Conservation (phyloP, 2,888 invertebrate species). For the Hermaeophaga mercurialis region DNA sequence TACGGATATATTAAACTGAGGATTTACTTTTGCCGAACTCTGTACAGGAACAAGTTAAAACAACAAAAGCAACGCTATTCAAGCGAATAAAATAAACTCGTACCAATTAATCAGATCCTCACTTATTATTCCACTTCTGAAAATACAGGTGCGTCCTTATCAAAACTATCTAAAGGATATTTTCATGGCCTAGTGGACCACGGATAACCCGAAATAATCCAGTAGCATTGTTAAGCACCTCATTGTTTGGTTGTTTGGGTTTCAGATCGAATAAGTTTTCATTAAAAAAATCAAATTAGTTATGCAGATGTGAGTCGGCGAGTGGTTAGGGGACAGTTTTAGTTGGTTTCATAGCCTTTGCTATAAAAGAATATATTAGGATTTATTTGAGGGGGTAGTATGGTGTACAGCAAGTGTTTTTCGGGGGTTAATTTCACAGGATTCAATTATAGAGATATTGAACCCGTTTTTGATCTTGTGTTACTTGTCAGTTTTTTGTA, state of each 20-base stretch:
- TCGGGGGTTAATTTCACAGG: slow-evolving; percentile 12
- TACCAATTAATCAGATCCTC: neutral
- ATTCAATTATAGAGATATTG: too few species aligned
- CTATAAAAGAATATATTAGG: slow-evolving; percentile 18
- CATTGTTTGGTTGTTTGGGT: slow-evolving; percentile 35
- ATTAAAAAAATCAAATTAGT: slow-evolving; percentile 37
- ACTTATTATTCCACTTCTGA: slow-evolving; percentile 16
- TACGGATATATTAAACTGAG: too few species aligned
- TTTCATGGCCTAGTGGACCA: slow-evolving; percentile 49
- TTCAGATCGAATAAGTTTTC: slow-evolving; percentile 34
- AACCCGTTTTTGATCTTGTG: too few species aligned
- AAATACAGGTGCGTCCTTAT: slow-evolving; percentile 46
- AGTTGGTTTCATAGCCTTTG: slow-evolving; percentile 19
- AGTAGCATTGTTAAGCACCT: slow-evolving; percentile 33
- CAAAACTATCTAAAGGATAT: slow-evolving; percentile 43
- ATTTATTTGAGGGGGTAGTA: slow-evolving; percentile 16
- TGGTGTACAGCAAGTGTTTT: slow-evolving; percentile 20
- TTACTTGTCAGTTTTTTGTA: too few species aligned
- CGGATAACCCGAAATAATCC: slow-evolving; percentile 38
- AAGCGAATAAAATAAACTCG: neutral
- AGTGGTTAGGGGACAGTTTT: slow-evolving; percentile 27
- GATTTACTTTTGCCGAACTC: too few species aligned
- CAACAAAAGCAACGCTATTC: too few species aligned
- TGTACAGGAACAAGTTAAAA: too few species aligned
- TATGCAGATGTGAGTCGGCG: slow-evolving; percentile 31